Percentiles rank a stretch among this genome's conserved stretches.
These are phyloP conservation scores for Volucella zonaria DNA, from an alignment of 2,888 invertebrate species.

Conservation along the genomic window DNA sequence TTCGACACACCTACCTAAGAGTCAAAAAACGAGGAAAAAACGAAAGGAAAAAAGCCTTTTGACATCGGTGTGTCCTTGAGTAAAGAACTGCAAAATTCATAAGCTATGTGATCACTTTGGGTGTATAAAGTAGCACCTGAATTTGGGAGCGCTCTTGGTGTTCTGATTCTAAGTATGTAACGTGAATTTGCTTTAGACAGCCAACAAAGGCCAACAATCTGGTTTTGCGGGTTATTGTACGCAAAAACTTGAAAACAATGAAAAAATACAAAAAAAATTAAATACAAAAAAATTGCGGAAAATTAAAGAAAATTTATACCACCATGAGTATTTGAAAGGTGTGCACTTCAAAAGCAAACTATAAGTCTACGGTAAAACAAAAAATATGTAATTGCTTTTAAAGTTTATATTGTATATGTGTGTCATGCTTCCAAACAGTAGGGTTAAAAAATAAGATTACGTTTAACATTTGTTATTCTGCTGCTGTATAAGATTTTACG, in stretches of 20 bases:
- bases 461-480: too few relatives aligned
- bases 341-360: background rate
- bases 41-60: conserved; percentile 67
- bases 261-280: conserved; percentile 4
- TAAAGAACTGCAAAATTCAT: conserved; percentile 54
- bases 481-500: too few relatives aligned
- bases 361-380: conserved; percentile 49
- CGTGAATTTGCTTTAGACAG: conserved; percentile 50
- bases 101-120: conserved; percentile 64
- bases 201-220: conserved; percentile 52
- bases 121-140: conserved; percentile 71
- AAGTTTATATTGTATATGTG: background rate
- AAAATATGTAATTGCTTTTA: conserved; percentile 8
- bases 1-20: conserved; percentile 42
- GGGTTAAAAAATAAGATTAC: background rate
- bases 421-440: conserved; percentile 32
- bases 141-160: conserved; percentile 67
- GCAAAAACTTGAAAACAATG: conserved; percentile 40
- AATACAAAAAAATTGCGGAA: conserved; percentile 23
- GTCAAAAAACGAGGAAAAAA: conserved; percentile 41
- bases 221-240: conserved; percentile 61
- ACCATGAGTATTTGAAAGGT: background rate
- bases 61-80: conserved; percentile 66
- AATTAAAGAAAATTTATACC: conserved; percentile 39
- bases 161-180: conserved; percentile 42